A percentile compares a stretch with the other conserved stretches of the same genome.
Conservation (phyloP, 1,140 invertebrate genomes). For the Portunus trituberculatus region DNA sequence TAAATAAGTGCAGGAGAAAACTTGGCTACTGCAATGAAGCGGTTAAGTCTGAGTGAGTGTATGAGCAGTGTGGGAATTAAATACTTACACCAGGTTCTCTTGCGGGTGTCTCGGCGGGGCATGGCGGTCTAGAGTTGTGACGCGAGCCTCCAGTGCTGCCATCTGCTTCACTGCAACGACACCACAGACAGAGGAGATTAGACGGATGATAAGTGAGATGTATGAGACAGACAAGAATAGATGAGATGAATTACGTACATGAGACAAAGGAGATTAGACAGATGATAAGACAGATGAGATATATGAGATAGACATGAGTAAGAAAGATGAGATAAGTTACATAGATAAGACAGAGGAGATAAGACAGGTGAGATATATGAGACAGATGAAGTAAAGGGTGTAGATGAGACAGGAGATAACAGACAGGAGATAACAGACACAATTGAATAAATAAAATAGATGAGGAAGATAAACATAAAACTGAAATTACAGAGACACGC, state of each 20-base stretch:
- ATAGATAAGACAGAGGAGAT: not conserved
- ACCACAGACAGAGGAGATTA: not conserved
- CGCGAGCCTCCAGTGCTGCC: not conserved
- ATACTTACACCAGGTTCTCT: constrained; percentile 39
- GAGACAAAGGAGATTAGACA: not conserved
- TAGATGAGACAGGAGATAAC: no score
- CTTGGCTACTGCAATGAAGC: not conserved
- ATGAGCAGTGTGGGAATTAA: not conserved
- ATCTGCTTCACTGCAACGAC: constrained; percentile 43
- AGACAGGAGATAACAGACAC: no score
- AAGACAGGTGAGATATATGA: no score
- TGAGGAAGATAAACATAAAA: not conserved
- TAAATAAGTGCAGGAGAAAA: not conserved
- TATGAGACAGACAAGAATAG: not conserved
- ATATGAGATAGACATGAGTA: not conserved
- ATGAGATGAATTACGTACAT: no score
- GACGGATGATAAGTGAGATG: no score
- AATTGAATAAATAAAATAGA: no score
- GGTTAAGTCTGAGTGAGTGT: not conserved
- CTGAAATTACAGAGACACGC: not conserved
- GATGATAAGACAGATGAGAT: not conserved
- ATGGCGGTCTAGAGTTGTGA: not conserved
- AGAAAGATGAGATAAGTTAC: no score
- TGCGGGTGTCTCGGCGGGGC: not conserved
- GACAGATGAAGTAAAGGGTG: no score